phyloP scores from a whole-genome alignment of 2,113 vertebrate genomes.

The Bubo scandiacus region DNA sequence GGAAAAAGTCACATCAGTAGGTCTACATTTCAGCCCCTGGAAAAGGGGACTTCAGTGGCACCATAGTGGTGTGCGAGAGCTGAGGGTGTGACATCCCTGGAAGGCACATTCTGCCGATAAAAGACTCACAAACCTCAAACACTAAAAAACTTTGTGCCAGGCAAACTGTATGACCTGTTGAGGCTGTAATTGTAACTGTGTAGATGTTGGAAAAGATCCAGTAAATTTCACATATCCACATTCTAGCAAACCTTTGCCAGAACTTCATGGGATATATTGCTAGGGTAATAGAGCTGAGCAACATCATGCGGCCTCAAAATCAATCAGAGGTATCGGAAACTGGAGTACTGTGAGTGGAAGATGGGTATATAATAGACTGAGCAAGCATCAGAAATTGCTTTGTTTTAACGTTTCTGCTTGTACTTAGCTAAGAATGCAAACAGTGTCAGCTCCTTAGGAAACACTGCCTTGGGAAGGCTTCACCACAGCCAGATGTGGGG shows the following conservation, averaged over 20 bases:
- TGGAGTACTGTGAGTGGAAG: neutral
- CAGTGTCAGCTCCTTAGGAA: neutral
- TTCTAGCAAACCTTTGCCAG: neutral
- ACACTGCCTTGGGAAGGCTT: neutral
- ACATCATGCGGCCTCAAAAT: neutral
- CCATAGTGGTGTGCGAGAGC: accelerated
- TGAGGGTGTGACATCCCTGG: neutral
- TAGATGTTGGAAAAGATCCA: neutral
- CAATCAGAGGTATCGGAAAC: neutral
- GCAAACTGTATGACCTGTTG: neutral
- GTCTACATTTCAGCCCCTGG: neutral
- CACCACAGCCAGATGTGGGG: neutral
- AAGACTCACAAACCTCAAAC: neutral
- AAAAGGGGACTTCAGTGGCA: neutral
- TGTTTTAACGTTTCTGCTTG: neutral
- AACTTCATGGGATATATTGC: neutral
- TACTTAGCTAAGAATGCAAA: neutral
- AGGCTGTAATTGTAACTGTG: neutral
- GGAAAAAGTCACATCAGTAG: conserved; percentile 12
- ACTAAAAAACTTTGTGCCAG: neutral
- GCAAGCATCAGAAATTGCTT: neutral
- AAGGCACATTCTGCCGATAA: neutral
- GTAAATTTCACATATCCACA: neutral
- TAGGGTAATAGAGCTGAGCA: neutral
- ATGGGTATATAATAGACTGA: neutral